Evolutionary conservation across 2,113 vertebrate species (phyloP).

Genomic region (Carlito syrichta): DNA sequence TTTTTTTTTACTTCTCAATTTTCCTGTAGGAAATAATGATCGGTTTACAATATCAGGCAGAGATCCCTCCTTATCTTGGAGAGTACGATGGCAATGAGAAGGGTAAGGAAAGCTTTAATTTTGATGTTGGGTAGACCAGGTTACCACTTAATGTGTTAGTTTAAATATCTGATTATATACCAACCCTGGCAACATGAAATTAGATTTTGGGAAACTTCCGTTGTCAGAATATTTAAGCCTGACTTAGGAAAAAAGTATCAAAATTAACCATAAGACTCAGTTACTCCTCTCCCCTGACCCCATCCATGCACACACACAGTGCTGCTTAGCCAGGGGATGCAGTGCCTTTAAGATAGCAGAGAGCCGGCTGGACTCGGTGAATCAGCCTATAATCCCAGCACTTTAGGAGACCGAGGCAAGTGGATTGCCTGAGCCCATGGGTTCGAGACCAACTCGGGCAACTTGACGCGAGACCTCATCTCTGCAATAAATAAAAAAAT

Average conservation of each 20-base stretch:
- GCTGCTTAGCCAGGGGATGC: not conserved
- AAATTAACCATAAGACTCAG: not conserved
- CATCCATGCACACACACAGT: too few relatives aligned
- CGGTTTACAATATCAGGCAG: conserved; percentile 95
- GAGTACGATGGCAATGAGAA: conserved; percentile 86
- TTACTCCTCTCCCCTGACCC: too few relatives aligned
- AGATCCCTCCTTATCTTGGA: conserved; percentile 91
- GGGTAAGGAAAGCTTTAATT: conserved; percentile 78
- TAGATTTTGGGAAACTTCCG: not conserved
- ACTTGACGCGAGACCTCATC: too few relatives aligned
- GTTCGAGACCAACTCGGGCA: too few relatives aligned
- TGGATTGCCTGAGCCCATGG: too few relatives aligned
- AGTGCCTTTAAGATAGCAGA: too few relatives aligned
- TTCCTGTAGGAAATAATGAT: conserved; percentile 96
- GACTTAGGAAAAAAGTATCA: not conserved
- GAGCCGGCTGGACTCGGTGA: too few relatives aligned
- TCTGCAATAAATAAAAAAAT: too few relatives aligned
- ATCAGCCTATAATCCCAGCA: too few relatives aligned
- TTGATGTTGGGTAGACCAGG: not conserved
- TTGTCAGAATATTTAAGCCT: not conserved
- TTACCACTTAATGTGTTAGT: not conserved
- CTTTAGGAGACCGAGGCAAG: too few relatives aligned
- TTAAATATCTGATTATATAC: not conserved
- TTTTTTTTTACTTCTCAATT: not conserved
- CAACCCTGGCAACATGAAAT: not conserved